Base-by-base conservation (phyloP, 2,113 vertebrate genomes). In the Sinocyclocheilus rhinocerous region DNA sequence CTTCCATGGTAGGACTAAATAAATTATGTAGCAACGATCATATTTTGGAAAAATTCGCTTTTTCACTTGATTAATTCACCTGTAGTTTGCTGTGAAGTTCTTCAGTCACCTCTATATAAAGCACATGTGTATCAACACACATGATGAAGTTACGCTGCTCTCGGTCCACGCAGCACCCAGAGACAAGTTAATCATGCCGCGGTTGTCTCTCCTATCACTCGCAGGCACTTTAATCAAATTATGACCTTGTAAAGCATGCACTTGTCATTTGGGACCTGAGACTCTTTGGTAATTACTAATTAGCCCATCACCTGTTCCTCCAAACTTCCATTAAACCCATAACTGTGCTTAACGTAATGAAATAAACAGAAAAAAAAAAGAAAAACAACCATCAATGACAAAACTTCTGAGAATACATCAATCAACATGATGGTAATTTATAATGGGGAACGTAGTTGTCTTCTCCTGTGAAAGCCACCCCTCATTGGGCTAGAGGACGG, bases 231-330 rank as follows among this genome's bases (percentile, higher is more conserved):
- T 95, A 95, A 95, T 95, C 93, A 95, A 94, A 95, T 95, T 91
- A 93, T 95, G 94, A 94, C 94, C 94, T 95, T 95, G 94, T 94
- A 94, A 95, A 94, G 92, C 92, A 93, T 91, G 91, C 93, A 93
- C 92, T 93, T 95, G 93, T 95, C 94, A 95, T 92, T 91, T 92
- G 94, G 93, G 94, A 95, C 91, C 90, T 89, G 89, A 92, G 92
- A 95, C 90, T 95, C 92, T 89, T 92, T 50, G 85, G 92, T 94
- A 94, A 95, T 95, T 94, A 95, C 90, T 95, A 95, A 95, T 95
- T 95, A 95, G 92, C 92, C 92, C 92, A 94, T 95, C 93, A 95
- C 94, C 93, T 94, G 93, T 94, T 94, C 90, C 87, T 91, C 89
- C 85, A 91, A 92, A 90, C 93, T 91, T 94, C 91, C 91, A 93